Evolutionary conservation across 2,888 invertebrate species (phyloP).

Genomic region (Archips xylosteana): DNA sequence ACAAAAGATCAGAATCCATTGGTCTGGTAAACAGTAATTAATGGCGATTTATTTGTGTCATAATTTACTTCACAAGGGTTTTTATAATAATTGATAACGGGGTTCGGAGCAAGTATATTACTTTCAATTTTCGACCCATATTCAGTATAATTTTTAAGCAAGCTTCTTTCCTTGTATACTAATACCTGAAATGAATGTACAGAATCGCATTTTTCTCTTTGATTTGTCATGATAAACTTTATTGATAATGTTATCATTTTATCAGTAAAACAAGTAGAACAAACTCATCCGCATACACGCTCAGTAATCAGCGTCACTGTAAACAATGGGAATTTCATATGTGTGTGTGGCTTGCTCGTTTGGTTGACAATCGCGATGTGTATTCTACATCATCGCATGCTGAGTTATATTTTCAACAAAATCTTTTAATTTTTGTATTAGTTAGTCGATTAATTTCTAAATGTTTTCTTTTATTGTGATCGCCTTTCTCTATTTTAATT

Average conservation of each 20-base stretch:
- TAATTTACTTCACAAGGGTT: background rate
- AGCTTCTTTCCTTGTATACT: background rate
- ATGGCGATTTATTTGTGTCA: background rate
- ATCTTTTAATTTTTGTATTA: slow-evolving; percentile 81
- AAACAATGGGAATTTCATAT: slow-evolving; percentile 76
- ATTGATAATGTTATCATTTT: slow-evolving; percentile 81
- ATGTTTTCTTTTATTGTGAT: slow-evolving; percentile 83
- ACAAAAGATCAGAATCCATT: background rate
- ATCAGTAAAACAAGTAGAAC: slow-evolving; percentile 77
- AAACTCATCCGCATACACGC: slow-evolving; percentile 67
- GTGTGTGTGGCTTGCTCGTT: slow-evolving; percentile 83
- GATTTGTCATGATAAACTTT: slow-evolving; percentile 54
- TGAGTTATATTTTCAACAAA: slow-evolving; percentile 83
- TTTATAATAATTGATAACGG: background rate
- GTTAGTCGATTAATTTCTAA: slow-evolving; percentile 82
- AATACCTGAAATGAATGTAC: background rate
- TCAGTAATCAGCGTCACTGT: slow-evolving; percentile 71
- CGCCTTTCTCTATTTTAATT: slow-evolving; percentile 81
- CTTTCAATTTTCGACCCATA: background rate
- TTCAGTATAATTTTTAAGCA: too few species aligned
- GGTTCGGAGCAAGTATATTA: background rate
- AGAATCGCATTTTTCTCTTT: background rate
- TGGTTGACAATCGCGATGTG: slow-evolving; percentile 86
- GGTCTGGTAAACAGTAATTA: background rate
- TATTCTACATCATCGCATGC: slow-evolving; percentile 85